phyloP scores from a whole-genome alignment of 2,888 invertebrate species.

The Acronicta aceris region DNA sequence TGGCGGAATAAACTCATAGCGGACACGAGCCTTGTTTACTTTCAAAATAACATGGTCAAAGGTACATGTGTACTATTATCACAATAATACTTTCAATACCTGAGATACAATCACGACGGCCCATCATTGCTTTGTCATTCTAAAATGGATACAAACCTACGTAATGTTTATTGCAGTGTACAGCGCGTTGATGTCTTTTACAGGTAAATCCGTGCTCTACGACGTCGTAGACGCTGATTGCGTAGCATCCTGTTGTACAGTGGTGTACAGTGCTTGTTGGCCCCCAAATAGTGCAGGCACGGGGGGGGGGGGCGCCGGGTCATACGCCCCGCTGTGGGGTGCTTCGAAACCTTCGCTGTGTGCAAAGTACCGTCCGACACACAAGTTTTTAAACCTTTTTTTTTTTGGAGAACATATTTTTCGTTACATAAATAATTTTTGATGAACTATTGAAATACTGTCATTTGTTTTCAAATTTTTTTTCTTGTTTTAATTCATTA shows the following conservation, averaged over 20 bases:
- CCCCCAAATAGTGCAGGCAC: constrained; percentile 32
- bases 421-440: not conserved
- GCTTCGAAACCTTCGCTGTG: constrained; percentile 21
- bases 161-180: constrained; percentile 4
- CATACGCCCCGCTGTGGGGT: constrained; percentile 45
- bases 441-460: not conserved
- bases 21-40: constrained; percentile 4
- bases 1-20: not conserved
- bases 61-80: too few relatives aligned
- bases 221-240: not conserved
- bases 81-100: constrained; percentile 3
- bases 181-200: constrained; percentile 61
- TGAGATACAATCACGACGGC: constrained; percentile 29
- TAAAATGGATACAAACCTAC: constrained; percentile 2
- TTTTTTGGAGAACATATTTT: not conserved
- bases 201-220: constrained; percentile 7
- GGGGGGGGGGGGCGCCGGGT: constrained; percentile 8
- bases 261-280: constrained; percentile 11
- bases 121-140: constrained; percentile 2
- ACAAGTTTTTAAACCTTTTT: constrained; percentile 12
- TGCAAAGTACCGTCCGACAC: constrained; percentile 22
- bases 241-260: constrained; percentile 17
- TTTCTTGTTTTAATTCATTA: too few relatives aligned
- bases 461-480: too few relatives aligned
- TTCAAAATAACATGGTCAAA: constrained; percentile 13